Base-by-base conservation (phyloP, 2,797 vertebrate species). In the Lepilemur septentrionalis region DNA sequence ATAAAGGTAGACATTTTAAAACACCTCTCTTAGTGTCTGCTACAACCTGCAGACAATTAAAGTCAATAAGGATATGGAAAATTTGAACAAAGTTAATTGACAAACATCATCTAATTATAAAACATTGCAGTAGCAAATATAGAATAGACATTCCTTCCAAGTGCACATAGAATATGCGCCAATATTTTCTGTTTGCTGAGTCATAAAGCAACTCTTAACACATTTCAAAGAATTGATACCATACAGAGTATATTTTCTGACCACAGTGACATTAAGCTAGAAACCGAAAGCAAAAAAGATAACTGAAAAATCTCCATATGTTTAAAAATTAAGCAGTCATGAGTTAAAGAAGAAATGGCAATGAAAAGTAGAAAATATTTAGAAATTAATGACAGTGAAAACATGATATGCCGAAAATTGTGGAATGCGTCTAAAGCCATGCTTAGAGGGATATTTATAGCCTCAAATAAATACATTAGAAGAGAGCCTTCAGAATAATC, bases 51-150 rank as follows among this genome's bases (percentile, higher is more conserved):
- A 73, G 83, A 85, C 17, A 72, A 67, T 59, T 80, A 78, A 93
- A 91, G 72, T 41, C 75, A 88, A 50, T 30, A 73, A 75, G 17
- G 30, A 46, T 59, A 80, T 52, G 76, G 46, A 89, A 43, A 90
- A 25, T 83, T 81, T 92, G 73, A 94, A 88, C 35, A 94, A 93
- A 90, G 84, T 57, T 65, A 96, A 92, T 88, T 92, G 83, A 63
- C 43, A 89, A 48, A 59, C 18, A 69, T 13, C 17, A 76, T 79
- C 63, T 93, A 90, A 90, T 92, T 94, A 90, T 88, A 80, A 89
- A 83, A 87, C 43, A 67, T 55, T 72, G 4, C 23, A 12, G 4
- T 81, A 73, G 82, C 65, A 92, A 52, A 89, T 65, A 20, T 10
- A 78, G 69, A 86, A n/a, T 80, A 28, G 22, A 70, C 4, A 28